phyloP scores from a whole-genome alignment of 2,888 invertebrate genomes.

The Drosophila demipolita region DNA sequence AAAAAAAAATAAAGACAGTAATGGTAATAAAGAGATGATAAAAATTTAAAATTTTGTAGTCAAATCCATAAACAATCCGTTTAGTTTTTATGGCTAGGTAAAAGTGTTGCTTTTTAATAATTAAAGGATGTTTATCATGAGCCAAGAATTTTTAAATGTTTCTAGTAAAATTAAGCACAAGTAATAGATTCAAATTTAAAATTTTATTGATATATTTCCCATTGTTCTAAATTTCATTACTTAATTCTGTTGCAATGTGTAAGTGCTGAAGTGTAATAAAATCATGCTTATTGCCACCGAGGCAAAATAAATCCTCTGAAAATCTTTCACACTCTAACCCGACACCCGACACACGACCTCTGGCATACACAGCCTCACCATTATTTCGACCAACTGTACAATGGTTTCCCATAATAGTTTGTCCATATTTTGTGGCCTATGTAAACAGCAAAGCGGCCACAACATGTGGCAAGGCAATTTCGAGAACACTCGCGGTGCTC shows the following conservation, averaged over 20 bases:
- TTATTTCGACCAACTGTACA: conserved; percentile 10
- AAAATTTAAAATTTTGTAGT: not conserved
- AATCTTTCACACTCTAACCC: conserved; percentile 23
- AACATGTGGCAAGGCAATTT: conserved; percentile 65
- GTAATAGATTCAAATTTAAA: not conserved
- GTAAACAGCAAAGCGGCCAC: conserved; percentile 60
- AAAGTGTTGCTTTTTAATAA: no score
- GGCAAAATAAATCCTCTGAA: conserved; percentile 35
- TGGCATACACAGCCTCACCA: not conserved
- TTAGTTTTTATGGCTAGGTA: not conserved
- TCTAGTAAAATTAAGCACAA: no score
- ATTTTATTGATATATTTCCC: not conserved
- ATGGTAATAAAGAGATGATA: not conserved
- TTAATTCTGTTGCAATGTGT: conserved; percentile 38
- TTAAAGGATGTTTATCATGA: not conserved
- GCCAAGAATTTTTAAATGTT: not conserved
- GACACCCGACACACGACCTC: conserved; percentile 10
- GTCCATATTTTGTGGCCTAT: conserved; percentile 59
- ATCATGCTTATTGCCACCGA: conserved; percentile 50
- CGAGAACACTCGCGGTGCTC: conserved; percentile 37
- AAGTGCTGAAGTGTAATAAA: conserved; percentile 56
- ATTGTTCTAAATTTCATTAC: not conserved
- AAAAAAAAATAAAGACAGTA: not conserved
- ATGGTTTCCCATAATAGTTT: conserved; percentile 79
- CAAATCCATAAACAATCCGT: not conserved